These are phyloP conservation scores for Habrosyne pyritoides DNA, from an alignment of 2,888 invertebrate genomes.

Conservation along the genomic window DNA sequence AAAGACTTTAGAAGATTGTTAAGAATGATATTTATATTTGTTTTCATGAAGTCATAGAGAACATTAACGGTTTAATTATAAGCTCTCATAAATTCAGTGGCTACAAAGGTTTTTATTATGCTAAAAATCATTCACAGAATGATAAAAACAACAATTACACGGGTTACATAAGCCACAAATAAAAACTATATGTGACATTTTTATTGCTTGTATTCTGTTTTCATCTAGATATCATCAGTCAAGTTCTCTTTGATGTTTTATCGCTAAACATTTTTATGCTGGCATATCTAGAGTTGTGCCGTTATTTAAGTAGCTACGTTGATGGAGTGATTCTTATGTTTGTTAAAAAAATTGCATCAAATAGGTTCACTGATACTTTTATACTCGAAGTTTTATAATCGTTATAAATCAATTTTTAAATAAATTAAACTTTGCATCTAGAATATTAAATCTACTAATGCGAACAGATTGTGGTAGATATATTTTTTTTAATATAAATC, in stretches of 20 bases:
- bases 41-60: neutral
- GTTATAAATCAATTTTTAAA: neutral
- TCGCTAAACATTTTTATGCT: slow-evolving; percentile 70
- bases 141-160: slow-evolving; percentile 55
- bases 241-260: slow-evolving; percentile 75
- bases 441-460: neutral
- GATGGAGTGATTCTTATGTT: slow-evolving; percentile 28
- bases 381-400: slow-evolving; percentile 4
- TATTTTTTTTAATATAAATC: too few relatives aligned
- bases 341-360: slow-evolving; percentile 14
- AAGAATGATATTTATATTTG: neutral
- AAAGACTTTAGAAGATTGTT: neutral
- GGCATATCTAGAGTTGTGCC: slow-evolving; percentile 52
- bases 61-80: neutral
- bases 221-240: slow-evolving; percentile 77
- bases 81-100: neutral
- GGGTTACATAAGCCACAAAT: slow-evolving; percentile 48
- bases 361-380: slow-evolving; percentile 14
- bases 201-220: slow-evolving; percentile 75
- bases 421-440: neutral
- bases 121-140: slow-evolving; percentile 19
- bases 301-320: slow-evolving; percentile 53
- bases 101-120: slow-evolving; percentile 14
- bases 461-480: too few relatives aligned
- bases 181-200: slow-evolving; percentile 71